Evolutionary conservation across 2,888 invertebrate species (phyloP).

Genomic region (Amblyjoppa proteus): DNA sequence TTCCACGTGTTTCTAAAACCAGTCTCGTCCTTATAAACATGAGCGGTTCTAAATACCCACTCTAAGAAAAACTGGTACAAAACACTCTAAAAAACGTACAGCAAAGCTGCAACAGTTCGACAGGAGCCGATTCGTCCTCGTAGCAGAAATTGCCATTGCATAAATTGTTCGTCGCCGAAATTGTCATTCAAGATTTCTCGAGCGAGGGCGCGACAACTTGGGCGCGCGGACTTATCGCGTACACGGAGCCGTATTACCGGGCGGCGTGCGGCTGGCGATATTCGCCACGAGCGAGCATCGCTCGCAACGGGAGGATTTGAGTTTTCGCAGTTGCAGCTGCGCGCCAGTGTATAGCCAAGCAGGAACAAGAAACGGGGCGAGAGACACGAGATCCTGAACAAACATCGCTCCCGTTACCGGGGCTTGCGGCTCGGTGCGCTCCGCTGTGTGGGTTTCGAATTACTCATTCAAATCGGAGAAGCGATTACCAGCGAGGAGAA

Average conservation of each 20-base stretch:
- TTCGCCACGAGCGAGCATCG: slow-evolving; percentile 25
- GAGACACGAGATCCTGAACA: slow-evolving; percentile 71
- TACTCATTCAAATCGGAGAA: slow-evolving; percentile 77
- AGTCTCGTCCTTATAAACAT: too few species aligned
- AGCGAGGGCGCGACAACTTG: too few species aligned
- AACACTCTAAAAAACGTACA: too few species aligned
- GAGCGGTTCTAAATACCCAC: too few species aligned
- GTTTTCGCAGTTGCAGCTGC: slow-evolving; percentile 78
- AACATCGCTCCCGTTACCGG: slow-evolving; percentile 69
- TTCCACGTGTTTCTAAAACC: too few species aligned
- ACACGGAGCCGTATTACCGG: not conserved
- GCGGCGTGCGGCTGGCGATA: not conserved
- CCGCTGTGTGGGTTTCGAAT: slow-evolving; percentile 70
- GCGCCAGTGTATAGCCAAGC: slow-evolving; percentile 44
- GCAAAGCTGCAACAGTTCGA: too few species aligned
- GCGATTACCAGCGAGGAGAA: slow-evolving; percentile 69
- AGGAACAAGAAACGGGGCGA: slow-evolving; percentile 45
- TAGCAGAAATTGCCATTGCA: too few species aligned
- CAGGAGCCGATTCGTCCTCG: too few species aligned
- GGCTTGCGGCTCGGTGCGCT: slow-evolving; percentile 37
- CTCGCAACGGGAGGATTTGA: slow-evolving; percentile 66
- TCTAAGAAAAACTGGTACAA: too few species aligned
- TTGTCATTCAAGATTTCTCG: too few species aligned
- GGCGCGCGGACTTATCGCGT: too few species aligned
- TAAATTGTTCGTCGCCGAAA: too few species aligned